Percentiles rank a stretch among this genome's conserved stretches.
These are phyloP conservation scores for Shargacucullia verbasci DNA, from an alignment of 2,888 invertebrate species.

Conservation along the genomic window DNA sequence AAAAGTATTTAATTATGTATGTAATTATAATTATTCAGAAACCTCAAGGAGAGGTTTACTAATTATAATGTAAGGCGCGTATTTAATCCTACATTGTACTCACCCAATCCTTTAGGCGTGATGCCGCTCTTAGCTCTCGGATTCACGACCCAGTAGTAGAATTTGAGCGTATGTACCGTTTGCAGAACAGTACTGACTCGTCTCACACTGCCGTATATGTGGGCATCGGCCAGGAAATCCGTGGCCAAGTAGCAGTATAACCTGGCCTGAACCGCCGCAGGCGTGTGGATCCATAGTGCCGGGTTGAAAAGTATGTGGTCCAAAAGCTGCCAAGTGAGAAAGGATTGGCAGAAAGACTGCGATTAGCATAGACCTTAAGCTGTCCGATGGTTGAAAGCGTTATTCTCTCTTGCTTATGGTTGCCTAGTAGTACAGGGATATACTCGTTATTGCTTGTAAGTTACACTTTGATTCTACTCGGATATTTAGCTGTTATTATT, in stretches of 20 bases:
- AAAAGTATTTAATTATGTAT: conserved; percentile 29
- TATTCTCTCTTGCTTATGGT: conserved; percentile 78
- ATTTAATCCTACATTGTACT: conserved; percentile 67
- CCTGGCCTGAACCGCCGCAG: conserved; percentile 97
- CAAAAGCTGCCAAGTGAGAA: conserved; percentile 98
- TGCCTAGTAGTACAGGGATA: conserved; percentile 50
- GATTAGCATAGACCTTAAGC: conserved; percentile 89
- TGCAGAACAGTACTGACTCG: conserved; percentile 99
- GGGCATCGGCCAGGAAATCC: conserved; percentile 99
- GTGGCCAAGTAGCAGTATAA: conserved; percentile 99
- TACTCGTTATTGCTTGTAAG: conserved; percentile 11
- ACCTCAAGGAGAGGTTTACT: too few relatives aligned
- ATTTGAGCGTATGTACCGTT: conserved; percentile 99
- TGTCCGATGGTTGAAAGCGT: conserved; percentile 86
- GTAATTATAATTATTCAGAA: conserved; percentile 23
- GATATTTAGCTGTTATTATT: conserved; percentile 12
- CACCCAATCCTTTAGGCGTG: conserved; percentile 97
- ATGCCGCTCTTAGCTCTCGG: conserved; percentile 98
- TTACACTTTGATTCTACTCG: conserved; percentile 18
- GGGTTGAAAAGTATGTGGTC: conserved; percentile 99
- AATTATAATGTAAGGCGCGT: conserved; percentile 31
- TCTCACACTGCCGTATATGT: conserved; percentile 98
- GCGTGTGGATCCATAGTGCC: conserved; percentile 99
- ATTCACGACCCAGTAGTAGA: conserved; percentile 99
- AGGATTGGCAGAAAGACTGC: conserved; percentile 97